These are phyloP conservation scores for Perca fluviatilis DNA, from an alignment of 2,113 vertebrate species.

Conservation along the genomic window DNA sequence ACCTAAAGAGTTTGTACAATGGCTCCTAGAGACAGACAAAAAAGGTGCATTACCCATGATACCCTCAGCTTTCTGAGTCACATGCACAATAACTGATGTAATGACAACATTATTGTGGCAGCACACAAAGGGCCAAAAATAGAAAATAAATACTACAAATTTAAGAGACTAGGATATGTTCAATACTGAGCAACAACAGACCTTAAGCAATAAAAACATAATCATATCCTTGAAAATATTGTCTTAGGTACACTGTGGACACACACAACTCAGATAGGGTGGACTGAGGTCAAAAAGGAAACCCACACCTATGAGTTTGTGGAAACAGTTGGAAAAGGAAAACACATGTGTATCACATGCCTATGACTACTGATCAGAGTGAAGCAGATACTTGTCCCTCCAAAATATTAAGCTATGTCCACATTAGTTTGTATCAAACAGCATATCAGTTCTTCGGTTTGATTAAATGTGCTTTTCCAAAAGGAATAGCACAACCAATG, in stretches of 20 bases:
- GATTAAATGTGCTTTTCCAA: neutral
- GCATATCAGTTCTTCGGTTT: neutral
- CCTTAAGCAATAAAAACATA: neutral
- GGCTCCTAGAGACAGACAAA: neutral
- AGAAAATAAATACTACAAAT: neutral
- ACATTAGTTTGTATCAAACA: neutral
- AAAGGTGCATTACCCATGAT: neutral
- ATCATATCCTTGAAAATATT: neutral
- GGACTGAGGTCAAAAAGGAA: constrained; percentile 35
- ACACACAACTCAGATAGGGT: neutral
- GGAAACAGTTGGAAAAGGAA: constrained; percentile 27
- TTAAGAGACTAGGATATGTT: too few species aligned
- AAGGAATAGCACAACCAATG: neutral
- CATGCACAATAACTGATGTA: neutral
- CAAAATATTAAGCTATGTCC: neutral
- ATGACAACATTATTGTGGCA: neutral
- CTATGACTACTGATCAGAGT: neutral
- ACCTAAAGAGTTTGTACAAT: neutral
- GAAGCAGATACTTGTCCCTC: neutral
- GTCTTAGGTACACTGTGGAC: neutral
- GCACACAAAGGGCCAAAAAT: neutral
- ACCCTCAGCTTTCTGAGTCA: neutral
- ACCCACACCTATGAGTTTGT: constrained; percentile 39
- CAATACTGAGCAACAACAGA: too few species aligned
- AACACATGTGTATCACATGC: neutral